Percentiles rank a stretch among this genome's conserved stretches.
Evolutionary conservation across 2,888 invertebrate species (phyloP).

Genomic region (Mechanitis mazaeus): DNA sequence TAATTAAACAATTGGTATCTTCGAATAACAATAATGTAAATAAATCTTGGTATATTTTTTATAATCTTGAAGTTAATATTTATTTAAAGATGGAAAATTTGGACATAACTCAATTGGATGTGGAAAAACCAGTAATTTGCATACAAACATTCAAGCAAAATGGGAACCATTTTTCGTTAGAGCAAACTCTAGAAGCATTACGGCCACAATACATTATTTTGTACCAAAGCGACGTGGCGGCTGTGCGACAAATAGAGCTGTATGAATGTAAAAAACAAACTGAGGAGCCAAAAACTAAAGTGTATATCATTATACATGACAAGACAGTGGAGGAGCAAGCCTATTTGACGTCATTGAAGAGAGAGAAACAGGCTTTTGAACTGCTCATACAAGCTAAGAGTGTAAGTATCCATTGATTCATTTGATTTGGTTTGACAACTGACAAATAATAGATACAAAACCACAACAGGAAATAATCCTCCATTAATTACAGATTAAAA

Average conservation of each 20-base stretch:
- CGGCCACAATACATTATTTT: constrained; percentile 90
- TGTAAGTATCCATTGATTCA: constrained; percentile 68
- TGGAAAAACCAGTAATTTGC: constrained; percentile 81
- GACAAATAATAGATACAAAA: no score
- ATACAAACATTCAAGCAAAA: constrained; percentile 87
- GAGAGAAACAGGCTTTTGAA: constrained; percentile 97
- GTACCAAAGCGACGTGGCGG: constrained; percentile 92
- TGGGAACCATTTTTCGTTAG: constrained; percentile 83
- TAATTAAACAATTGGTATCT: neutral
- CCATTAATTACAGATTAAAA: no score
- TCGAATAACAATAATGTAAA: constrained; percentile 20
- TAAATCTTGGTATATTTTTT: no score
- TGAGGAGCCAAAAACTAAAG: constrained; percentile 75
- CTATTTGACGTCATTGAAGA: constrained; percentile 90
- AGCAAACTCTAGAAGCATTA: constrained; percentile 80
- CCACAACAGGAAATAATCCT: no score
- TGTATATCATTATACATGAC: constrained; percentile 93
- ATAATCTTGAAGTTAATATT: no score
- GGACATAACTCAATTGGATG: constrained; percentile 79
- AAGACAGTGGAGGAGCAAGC: constrained; percentile 98
- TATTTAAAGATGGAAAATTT: constrained; percentile 78
- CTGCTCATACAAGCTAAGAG: constrained; percentile 93
- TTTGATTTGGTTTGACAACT: neutral
- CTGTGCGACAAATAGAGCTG: constrained; percentile 93
- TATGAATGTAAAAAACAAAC: constrained; percentile 79